Percentiles rank a stretch among this genome's conserved stretches.
Evolutionary conservation across 2,888 invertebrate species (phyloP).

Genomic region (Ethmia dodecea): DNA sequence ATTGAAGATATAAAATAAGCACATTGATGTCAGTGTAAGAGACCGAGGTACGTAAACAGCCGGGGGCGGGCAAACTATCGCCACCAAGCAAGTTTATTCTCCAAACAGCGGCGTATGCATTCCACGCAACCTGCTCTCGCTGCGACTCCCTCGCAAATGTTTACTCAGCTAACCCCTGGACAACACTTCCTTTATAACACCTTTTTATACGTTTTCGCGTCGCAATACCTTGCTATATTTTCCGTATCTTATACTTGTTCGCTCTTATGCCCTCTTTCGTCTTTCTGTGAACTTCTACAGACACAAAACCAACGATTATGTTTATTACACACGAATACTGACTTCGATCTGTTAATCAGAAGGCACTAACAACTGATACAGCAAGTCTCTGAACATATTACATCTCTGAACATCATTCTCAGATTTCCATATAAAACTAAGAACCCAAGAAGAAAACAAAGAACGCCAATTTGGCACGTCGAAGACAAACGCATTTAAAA

Average conservation of each 20-base stretch:
- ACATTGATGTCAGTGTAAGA: conserved; percentile 41
- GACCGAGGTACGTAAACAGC: conserved; percentile 56
- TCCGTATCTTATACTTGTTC: too few species aligned
- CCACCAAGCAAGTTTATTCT: conserved; percentile 57
- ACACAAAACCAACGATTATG: too few species aligned
- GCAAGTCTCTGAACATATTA: too few species aligned
- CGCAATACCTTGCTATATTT: too few species aligned
- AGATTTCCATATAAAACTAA: conserved; percentile 48
- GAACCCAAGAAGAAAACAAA: conserved; percentile 63
- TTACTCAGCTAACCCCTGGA: conserved; percentile 47
- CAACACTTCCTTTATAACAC: conserved; percentile 36
- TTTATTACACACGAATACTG: too few species aligned
- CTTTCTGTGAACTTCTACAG: conserved; percentile 25
- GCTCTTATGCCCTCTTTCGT: too few species aligned
- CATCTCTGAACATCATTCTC: too few species aligned
- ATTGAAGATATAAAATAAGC: too few species aligned
- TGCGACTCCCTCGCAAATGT: conserved; percentile 50
- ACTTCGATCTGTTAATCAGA: too few species aligned
- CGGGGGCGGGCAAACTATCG: conserved; percentile 42
- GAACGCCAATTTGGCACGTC: conserved; percentile 72
- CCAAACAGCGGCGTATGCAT: conserved; percentile 41
- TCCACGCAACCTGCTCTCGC: conserved; percentile 16
- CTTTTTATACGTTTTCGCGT: too few species aligned
- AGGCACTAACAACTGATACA: too few species aligned
- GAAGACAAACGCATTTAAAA: conserved; percentile 77